A percentile compares a stretch with the other conserved stretches of the same genome.
Conservation (phyloP, 2,797 vertebrate genomes). For the Nyctibius grandis region DNA sequence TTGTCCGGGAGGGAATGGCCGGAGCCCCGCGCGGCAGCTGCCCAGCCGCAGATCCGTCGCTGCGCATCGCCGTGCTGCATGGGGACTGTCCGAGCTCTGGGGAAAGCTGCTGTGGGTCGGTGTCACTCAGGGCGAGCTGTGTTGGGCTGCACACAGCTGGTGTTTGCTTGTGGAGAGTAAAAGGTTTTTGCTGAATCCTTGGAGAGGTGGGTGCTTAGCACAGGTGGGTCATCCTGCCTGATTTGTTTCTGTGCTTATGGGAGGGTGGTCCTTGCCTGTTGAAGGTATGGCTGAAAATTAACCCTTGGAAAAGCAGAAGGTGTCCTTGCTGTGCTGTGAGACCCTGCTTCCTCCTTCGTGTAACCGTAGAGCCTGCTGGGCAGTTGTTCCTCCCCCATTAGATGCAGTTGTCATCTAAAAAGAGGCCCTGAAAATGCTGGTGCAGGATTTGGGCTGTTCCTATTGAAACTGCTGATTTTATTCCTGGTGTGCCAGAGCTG, state of each 20-base stretch:
- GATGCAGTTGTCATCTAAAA: background rate
- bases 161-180: background rate
- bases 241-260: background rate
- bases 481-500: background rate
- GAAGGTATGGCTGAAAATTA: background rate
- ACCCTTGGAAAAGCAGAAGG: background rate
- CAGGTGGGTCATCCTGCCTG: background rate
- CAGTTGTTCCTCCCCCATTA: background rate
- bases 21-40: accelerated
- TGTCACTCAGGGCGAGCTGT: background rate
- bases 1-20: background rate
- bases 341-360: accelerated
- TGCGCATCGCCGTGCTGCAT: accelerated
- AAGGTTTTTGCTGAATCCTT: background rate
- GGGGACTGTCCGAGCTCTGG: background rate
- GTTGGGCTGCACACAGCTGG: background rate
- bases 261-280: background rate
- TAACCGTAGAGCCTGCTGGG: background rate
- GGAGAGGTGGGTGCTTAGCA: background rate
- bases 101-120: background rate
- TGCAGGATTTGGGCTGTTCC: background rate
- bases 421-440: background rate
- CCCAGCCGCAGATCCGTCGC: accelerated
- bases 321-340: background rate
- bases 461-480: background rate